Evolutionary conservation across 2,888 invertebrate species (phyloP).

Genomic region (Caenorhabditis imperialis): DNA sequence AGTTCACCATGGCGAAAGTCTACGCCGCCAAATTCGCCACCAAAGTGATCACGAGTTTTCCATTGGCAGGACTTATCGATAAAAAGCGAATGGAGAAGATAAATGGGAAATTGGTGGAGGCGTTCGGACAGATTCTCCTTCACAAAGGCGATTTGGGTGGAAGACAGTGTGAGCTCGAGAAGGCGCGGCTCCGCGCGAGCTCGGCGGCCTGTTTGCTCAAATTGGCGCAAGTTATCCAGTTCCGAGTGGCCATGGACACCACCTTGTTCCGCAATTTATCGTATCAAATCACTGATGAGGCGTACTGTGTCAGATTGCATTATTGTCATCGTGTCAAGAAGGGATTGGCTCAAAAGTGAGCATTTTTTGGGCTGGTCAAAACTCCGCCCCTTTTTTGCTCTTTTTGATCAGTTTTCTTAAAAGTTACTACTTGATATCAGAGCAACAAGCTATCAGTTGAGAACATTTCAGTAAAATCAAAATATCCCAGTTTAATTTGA

Average conservation of each 20-base stretch:
- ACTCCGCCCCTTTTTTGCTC: no score
- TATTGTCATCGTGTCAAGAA: constrained; percentile 33
- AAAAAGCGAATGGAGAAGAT: constrained; percentile 9
- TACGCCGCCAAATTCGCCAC: constrained; percentile 39
- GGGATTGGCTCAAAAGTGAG: constrained; percentile 12
- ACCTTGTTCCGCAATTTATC: constrained; percentile 26
- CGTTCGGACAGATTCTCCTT: constrained; percentile 38
- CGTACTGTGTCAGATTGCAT: constrained; percentile 28
- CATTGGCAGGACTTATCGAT: not conserved
- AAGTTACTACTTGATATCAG: no score
- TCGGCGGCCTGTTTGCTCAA: constrained; percentile 50
- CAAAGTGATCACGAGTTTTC: constrained; percentile 15
- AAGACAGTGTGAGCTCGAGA: constrained; percentile 40
- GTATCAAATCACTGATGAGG: constrained; percentile 34
- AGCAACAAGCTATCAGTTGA: no score
- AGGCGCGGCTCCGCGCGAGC: constrained; percentile 44
- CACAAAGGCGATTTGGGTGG: constrained; percentile 35
- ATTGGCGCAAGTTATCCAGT: constrained; percentile 12
- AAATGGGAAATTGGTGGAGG: constrained; percentile 29
- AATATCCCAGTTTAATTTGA: no score
- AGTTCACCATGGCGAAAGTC: constrained; percentile 38
- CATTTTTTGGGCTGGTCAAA: no score
- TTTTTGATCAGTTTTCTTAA: no score
- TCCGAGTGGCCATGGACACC: constrained; percentile 27
- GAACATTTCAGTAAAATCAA: no score